Evolutionary conservation across 2,888 invertebrate species (phyloP).

Genomic region (Rhagonycha fulva): DNA sequence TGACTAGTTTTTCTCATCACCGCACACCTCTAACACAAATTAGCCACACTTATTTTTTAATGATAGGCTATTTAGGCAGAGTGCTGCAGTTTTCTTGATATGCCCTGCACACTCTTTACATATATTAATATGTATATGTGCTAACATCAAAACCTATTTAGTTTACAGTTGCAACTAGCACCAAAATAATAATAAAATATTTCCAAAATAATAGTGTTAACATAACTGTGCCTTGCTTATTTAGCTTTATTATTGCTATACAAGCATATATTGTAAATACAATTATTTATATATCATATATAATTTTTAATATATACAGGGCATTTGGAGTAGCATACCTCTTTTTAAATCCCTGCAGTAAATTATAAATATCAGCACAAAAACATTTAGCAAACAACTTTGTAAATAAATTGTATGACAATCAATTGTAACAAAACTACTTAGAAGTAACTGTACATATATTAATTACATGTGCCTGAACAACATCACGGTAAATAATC

Average conservation of each 20-base stretch:
- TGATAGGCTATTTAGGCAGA: constrained; percentile 51
- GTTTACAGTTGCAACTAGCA: constrained; percentile 37
- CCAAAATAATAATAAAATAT: constrained; percentile 31
- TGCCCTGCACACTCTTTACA: constrained; percentile 35
- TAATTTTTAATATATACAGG: constrained; percentile 19
- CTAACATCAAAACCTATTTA: constrained; percentile 47
- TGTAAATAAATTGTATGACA: constrained; percentile 32
- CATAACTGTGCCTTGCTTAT: constrained; percentile 27
- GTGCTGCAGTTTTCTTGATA: constrained; percentile 42
- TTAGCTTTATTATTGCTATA: constrained; percentile 35
- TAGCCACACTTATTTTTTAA: constrained; percentile 48
- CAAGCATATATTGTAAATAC: constrained; percentile 31
- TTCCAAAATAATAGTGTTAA: constrained; percentile 21
- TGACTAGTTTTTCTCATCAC: constrained; percentile 54
- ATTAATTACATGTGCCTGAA: constrained; percentile 28
- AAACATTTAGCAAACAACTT: constrained; percentile 26
- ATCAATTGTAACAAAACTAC: constrained; percentile 30
- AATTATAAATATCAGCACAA: constrained; percentile 19
- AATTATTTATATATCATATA: constrained; percentile 16
- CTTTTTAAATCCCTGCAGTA: constrained; percentile 17
- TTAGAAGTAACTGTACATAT: constrained; percentile 31
- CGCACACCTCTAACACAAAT: constrained; percentile 50
- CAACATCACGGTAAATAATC: constrained; percentile 23
- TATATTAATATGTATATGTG: constrained; percentile 42
- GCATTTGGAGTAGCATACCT: constrained; percentile 7